Conservation (phyloP, 1,140 invertebrate genomes). For the Telenomus remus region DNA sequence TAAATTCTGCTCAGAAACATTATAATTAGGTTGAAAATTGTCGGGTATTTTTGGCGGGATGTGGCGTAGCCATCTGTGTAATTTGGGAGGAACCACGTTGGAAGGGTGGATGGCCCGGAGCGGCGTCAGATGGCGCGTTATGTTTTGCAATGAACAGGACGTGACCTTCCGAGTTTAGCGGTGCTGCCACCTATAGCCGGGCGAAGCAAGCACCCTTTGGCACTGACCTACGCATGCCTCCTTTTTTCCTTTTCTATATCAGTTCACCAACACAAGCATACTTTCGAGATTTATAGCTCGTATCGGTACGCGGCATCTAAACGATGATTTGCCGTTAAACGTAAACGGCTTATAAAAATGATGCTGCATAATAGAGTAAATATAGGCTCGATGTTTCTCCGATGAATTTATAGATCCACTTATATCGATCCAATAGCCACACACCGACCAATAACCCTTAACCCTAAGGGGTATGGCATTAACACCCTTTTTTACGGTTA, state of each 20-base stretch:
- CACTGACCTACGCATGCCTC: conserved; percentile 70
- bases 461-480: conserved; percentile 51
- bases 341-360: conserved; percentile 71
- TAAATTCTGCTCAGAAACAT: neutral
- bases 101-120: conserved; percentile 43
- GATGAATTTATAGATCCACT: conserved; percentile 73
- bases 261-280: conserved; percentile 59
- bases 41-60: conserved; percentile 34
- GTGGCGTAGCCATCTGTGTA: conserved; percentile 61
- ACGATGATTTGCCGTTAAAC: conserved; percentile 73
- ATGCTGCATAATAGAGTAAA: conserved; percentile 75
- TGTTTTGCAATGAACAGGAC: conserved; percentile 53
- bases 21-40: neutral
- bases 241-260: conserved; percentile 62
- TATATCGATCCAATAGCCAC: conserved; percentile 53
- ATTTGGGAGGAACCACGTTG: conserved; percentile 59
- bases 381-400: conserved; percentile 69
- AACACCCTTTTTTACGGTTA: conserved; percentile 36
- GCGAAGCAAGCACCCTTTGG: conserved; percentile 44
- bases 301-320: conserved; percentile 73
- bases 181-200: conserved; percentile 64
- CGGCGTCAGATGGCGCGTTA: conserved; percentile 62
- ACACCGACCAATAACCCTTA: conserved; percentile 53
- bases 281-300: conserved; percentile 69
- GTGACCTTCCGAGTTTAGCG: conserved; percentile 40